These are phyloP conservation scores for Cephus runcator DNA, from an alignment of 2,888 invertebrate genomes.

Conservation along the genomic window DNA sequence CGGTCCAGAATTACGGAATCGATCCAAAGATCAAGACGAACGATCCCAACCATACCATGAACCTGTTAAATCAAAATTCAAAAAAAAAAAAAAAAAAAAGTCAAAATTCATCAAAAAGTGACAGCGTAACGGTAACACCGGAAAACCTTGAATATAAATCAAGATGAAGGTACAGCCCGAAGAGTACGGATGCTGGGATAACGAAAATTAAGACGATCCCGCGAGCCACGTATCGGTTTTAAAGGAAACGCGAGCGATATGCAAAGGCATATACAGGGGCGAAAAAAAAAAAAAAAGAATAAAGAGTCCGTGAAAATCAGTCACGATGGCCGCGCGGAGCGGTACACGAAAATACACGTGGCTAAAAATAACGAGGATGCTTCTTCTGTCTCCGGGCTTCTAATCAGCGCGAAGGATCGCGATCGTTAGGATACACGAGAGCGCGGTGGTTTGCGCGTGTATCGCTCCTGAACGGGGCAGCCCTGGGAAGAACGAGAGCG, in stretches of 20 bases:
- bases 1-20: background rate
- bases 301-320: background rate
- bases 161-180: background rate
- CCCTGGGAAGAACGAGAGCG: background rate
- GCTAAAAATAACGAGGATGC: slow-evolving; percentile 19
- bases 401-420: slow-evolving; percentile 23
- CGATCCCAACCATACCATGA: rapidly evolving
- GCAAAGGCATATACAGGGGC: background rate
- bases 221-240: background rate
- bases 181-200: background rate
- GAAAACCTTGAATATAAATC: background rate
- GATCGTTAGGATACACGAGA: slow-evolving; percentile 19
- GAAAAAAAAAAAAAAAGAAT: background rate
- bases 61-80: background rate
- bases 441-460: background rate
- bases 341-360: slow-evolving; percentile 15
- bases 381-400: slow-evolving; percentile 21
- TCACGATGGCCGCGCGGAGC: slow-evolving; percentile 17
- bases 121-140: background rate
- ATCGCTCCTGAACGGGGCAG: background rate
- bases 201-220: background rate
- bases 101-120: background rate
- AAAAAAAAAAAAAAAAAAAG: too few relatives aligned
- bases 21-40: background rate
- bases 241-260: background rate